A percentile compares a stretch with the other conserved stretches of the same genome.
These are phyloP conservation scores for Conops quadrifasciatus DNA, from an alignment of 2,888 invertebrate genomes.

Conservation along the genomic window DNA sequence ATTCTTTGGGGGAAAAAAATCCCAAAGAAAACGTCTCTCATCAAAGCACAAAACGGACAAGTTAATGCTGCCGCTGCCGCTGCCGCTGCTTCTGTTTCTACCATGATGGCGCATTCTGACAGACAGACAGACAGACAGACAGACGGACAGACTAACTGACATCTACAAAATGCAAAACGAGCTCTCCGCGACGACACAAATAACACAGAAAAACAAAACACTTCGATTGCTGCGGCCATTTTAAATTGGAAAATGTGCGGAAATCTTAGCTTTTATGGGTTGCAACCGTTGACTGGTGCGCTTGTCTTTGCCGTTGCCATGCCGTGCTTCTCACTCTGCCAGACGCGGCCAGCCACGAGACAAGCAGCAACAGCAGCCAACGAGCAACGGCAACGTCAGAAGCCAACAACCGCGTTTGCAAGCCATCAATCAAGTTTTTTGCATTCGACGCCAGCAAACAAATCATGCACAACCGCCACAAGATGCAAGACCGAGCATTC, in stretches of 20 bases:
- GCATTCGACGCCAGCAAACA: conserved; percentile 38
- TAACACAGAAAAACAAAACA: too few species aligned
- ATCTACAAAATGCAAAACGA: conserved; percentile 13
- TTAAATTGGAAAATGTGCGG: conserved; percentile 20
- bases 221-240: conserved; percentile 19
- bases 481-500: conserved; percentile 20
- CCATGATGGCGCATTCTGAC: conserved; percentile 14
- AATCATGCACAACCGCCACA: conserved; percentile 32
- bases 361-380: too few species aligned
- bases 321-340: not conserved
- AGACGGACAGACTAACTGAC: not conserved
- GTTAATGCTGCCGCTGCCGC: too few species aligned
- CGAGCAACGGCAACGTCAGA: too few species aligned
- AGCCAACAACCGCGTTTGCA: conserved; percentile 2
- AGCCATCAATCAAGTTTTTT: conserved; percentile 63
- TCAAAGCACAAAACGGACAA: too few species aligned
- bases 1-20: too few species aligned
- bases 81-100: not conserved
- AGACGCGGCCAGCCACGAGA: too few species aligned
- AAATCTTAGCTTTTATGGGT: conserved; percentile 26
- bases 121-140: too few species aligned
- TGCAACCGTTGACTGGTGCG: conserved; percentile 26
- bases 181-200: not conserved
- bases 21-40: too few species aligned
- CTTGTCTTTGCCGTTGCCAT: not conserved